Evolutionary conservation across 2,888 invertebrate genomes (phyloP).

Genomic region (Drosophila peninsularis): DNA sequence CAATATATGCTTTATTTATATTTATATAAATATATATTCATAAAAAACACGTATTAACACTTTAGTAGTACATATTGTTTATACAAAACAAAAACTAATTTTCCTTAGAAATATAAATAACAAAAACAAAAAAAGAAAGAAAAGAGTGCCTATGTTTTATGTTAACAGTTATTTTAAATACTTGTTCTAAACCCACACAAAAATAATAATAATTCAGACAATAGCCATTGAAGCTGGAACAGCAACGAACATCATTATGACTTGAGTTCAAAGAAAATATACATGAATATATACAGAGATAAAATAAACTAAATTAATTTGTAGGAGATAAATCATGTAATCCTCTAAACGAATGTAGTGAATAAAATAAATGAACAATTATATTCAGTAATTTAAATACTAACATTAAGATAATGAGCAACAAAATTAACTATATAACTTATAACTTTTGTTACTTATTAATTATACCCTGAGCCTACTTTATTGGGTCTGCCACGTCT

Average conservation of each 20-base stretch:
- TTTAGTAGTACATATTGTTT: slow-evolving; percentile 69
- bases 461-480: too few relatives aligned
- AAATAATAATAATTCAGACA: slow-evolving; percentile 40
- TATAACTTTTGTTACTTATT: too few relatives aligned
- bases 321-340: slow-evolving; percentile 13
- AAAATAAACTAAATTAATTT: slow-evolving; percentile 8
- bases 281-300: neutral
- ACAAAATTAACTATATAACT: too few relatives aligned
- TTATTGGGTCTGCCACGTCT: too few relatives aligned
- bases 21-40: neutral
- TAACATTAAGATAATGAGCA: neutral
- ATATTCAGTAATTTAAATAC: slow-evolving; percentile 31
- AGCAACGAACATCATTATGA: slow-evolving; percentile 62
- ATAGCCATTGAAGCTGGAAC: slow-evolving; percentile 64
- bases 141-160: too few relatives aligned
- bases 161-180: slow-evolving; percentile 18
- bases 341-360: slow-evolving; percentile 19
- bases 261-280: too few relatives aligned
- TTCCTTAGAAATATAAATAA: slow-evolving; percentile 14
- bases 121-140: too few relatives aligned
- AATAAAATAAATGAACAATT: slow-evolving; percentile 24
- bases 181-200: slow-evolving; percentile 18
- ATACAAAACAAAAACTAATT: slow-evolving; percentile 10
- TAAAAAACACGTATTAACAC: slow-evolving; percentile 38
- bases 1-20: too few relatives aligned